Evolutionary conservation across 37 sponge, comb jelly and placozoan species (phyloP), one percentile per base, ranked within the genome.

Genomic region (Lycopodina hypogea): DNA sequence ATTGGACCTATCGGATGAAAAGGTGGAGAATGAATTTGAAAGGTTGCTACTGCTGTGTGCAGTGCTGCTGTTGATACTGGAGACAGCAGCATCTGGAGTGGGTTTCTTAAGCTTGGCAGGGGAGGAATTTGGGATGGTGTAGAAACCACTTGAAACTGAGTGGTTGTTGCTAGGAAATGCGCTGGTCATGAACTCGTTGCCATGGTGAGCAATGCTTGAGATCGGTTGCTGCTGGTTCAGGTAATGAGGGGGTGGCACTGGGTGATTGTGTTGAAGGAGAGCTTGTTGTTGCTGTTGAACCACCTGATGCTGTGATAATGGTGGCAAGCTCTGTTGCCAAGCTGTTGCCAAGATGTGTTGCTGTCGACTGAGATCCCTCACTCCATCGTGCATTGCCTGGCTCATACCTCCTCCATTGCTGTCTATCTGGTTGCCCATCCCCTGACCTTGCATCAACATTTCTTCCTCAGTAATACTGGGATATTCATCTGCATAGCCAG

Each of bases 401-500:
- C n/a, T n/a, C n/a, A n/a, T n/a, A n/a, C n/a, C n/a, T n/a, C n/a
- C n/a, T n/a, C n/a, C 68, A 24, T 22, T 41, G 22, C 19, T 40
- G 23, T 70, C 70, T 35, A n/a, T 23, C 17, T 74, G 55, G 26
- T 71, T 64, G 29, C 72, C 35, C 3, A 71, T 50, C 26, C 74
- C 72, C 56, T 72, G 64, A 19, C 74, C 37, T 34, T 45, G 72
- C 21, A 78, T 56, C 8, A 74, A 33, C 23, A 79, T 32, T 19
- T 77, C 77, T 29, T 84, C 71, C 1, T 60, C 78, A 30, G 71
- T 63, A 32, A 81, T 48, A 22, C 69, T 72, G 0, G 75, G 58
- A 72, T 83, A 69, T 55, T 89, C 89, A 19, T 80, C 74, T 18
- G 83, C 89, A 50, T 80, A 79, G 22, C 80, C 84, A 0, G 89